Percentiles rank a stretch among this genome's conserved stretches.
Conservation (phyloP, 2,797 vertebrate genomes). For the Phrynocephalus forsythii region DNA sequence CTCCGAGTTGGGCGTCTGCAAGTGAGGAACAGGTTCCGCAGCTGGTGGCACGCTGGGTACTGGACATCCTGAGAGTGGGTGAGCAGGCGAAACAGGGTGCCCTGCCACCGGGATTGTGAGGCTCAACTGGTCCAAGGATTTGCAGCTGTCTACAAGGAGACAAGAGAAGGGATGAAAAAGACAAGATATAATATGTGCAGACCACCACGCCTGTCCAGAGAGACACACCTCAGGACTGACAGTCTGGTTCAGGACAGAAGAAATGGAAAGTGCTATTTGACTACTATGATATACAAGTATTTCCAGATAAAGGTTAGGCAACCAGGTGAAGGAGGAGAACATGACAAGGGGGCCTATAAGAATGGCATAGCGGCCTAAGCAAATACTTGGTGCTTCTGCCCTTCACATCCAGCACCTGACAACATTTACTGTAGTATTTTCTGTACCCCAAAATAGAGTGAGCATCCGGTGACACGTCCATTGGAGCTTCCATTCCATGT, state of each 20-base stretch:
- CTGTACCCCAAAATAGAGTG: not conserved
- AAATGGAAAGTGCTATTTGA: not conserved
- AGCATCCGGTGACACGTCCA: not conserved
- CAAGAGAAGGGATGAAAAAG: slow-evolving; percentile 28
- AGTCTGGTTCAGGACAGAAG: not conserved
- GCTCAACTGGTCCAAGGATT: slow-evolving; percentile 89
- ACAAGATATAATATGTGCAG: not conserved
- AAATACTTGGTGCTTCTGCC: slow-evolving; percentile 28
- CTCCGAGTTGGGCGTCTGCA: slow-evolving; percentile 92
- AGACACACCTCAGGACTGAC: not conserved
- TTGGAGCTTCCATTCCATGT: not conserved
- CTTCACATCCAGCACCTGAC: not conserved
- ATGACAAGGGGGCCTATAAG: not conserved
- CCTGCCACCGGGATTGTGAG: slow-evolving; percentile 87
- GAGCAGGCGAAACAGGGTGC: slow-evolving; percentile 86
- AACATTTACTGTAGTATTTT: not conserved
- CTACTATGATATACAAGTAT: not conserved
- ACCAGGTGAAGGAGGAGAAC: too few relatives aligned
- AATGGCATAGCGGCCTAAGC: not conserved
- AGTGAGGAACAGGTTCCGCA: slow-evolving; percentile 90
- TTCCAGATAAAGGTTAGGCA: accelerated
- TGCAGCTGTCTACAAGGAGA: slow-evolving; percentile 79
- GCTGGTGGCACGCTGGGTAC: slow-evolving; percentile 93
- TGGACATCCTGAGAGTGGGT: slow-evolving; percentile 93
- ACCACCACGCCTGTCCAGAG: not conserved